Evolutionary conservation across 2,113 vertebrate species (phyloP).

Genomic region (Heloderma charlesbogerti): DNA sequence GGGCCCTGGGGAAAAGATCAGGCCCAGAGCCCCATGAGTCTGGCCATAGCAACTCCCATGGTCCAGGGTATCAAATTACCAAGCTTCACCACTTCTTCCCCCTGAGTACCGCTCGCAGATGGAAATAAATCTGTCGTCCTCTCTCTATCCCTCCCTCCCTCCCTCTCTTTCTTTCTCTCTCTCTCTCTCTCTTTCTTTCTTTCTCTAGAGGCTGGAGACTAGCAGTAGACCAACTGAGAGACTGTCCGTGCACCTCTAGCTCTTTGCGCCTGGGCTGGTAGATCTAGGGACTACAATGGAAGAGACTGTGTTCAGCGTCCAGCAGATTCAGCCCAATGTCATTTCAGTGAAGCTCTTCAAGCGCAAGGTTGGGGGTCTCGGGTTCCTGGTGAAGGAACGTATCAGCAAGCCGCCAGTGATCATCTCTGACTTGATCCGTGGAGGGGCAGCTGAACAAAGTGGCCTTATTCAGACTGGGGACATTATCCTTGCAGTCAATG

Average conservation of each 20-base stretch:
- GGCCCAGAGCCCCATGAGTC: no score
- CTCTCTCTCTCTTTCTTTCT: neutral
- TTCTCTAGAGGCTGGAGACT: neutral
- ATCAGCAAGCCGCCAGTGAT: constrained; percentile 94
- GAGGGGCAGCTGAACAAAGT: constrained; percentile 94
- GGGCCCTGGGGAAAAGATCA: no score
- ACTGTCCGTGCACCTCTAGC: fast-evolving
- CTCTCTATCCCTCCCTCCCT: no score
- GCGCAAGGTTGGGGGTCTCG: constrained; percentile 93
- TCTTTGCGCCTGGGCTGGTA: neutral
- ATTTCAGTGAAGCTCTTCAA: constrained; percentile 97
- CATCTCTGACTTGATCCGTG: constrained; percentile 93
- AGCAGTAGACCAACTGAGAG: neutral
- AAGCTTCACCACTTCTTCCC: neutral
- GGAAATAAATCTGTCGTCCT: neutral
- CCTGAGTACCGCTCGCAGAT: neutral
- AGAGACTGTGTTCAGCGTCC: constrained; percentile 88
- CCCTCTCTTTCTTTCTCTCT: no score
- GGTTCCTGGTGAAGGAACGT: constrained; percentile 96
- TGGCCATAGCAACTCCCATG: no score
- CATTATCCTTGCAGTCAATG: constrained; percentile 94
- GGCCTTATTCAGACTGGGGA: constrained; percentile 96
- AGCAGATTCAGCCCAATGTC: constrained; percentile 97
- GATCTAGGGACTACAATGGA: constrained; percentile 82
- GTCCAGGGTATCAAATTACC: no score